Percentiles rank a stretch among this genome's conserved stretches.
Evolutionary conservation across 2,113 vertebrate genomes (phyloP).

Genomic region (Tichodroma muraria): DNA sequence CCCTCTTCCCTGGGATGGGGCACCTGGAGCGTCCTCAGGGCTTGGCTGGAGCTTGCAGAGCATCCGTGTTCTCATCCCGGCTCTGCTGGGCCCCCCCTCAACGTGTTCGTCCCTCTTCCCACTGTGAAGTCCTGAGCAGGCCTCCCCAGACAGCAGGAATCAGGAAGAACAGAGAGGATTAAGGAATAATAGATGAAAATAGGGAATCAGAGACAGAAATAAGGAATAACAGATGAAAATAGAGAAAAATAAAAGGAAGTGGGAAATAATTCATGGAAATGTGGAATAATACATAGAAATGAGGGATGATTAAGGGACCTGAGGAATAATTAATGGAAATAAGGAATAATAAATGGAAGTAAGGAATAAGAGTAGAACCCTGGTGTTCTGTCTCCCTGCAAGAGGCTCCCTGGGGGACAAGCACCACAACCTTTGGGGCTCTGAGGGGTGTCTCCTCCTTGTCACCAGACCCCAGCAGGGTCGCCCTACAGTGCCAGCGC

Average conservation of each 20-base stretch:
- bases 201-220: neutral
- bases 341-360: neutral
- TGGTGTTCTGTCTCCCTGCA: neutral
- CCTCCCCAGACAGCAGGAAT: neutral
- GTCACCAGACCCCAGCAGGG: neutral
- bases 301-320: neutral
- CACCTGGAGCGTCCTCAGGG: neutral
- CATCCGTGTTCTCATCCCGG: neutral
- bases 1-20: neutral
- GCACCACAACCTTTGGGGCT: fast-evolving
- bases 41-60: neutral
- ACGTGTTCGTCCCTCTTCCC: neutral
- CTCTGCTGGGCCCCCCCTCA: fast-evolving
- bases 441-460: neutral
- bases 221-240: neutral
- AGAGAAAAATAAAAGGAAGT: neutral
- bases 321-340: neutral
- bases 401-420: fast-evolving
- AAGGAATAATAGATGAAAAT: neutral
- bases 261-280: neutral
- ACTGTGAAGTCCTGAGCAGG: neutral
- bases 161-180: neutral
- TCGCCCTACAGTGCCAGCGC: neutral
- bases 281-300: neutral
- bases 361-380: neutral